Percentiles rank a stretch among this genome's conserved stretches.
Conservation (phyloP, 2,888 invertebrate genomes). For the Callyntrura sp. region DNA sequence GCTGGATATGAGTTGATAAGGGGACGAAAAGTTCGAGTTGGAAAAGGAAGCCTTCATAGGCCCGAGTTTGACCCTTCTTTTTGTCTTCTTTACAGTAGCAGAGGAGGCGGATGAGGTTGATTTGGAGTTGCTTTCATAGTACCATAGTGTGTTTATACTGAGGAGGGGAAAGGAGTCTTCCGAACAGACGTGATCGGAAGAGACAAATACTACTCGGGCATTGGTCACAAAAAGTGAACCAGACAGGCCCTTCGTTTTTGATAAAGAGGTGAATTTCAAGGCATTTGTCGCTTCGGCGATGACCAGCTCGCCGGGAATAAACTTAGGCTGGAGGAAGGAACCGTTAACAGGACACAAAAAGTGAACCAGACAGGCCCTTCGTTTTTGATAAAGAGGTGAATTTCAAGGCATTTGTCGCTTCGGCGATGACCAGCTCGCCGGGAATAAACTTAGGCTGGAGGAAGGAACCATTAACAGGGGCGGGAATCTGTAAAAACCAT, state of each 20-base stretch:
- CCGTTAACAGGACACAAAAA: conserved; percentile 91
- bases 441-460: conserved; percentile 85
- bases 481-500: conserved; percentile 74
- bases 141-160: conserved; percentile 81
- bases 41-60: conserved; percentile 50
- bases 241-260: conserved; percentile 92
- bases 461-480: conserved; percentile 65
- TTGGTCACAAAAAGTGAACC: conserved; percentile 96
- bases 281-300: conserved; percentile 93
- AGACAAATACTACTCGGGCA: conserved; percentile 96
- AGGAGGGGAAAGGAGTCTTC: conserved; percentile 81
- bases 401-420: conserved; percentile 93
- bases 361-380: conserved; percentile 92
- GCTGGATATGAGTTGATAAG: background rate
- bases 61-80: conserved; percentile 74
- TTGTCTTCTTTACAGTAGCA: conserved; percentile 73
- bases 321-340: conserved; percentile 79
- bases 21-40: background rate
- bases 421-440: conserved; percentile 94
- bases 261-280: conserved; percentile 92
- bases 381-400: conserved; percentile 93
- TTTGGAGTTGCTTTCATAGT: conserved; percentile 78
- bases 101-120: conserved; percentile 59
- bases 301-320: conserved; percentile 91
- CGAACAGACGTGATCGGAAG: conserved; percentile 87